Evolutionary conservation across 2,797 vertebrate genomes (phyloP).

Genomic region (Neoniphon sammara): DNA sequence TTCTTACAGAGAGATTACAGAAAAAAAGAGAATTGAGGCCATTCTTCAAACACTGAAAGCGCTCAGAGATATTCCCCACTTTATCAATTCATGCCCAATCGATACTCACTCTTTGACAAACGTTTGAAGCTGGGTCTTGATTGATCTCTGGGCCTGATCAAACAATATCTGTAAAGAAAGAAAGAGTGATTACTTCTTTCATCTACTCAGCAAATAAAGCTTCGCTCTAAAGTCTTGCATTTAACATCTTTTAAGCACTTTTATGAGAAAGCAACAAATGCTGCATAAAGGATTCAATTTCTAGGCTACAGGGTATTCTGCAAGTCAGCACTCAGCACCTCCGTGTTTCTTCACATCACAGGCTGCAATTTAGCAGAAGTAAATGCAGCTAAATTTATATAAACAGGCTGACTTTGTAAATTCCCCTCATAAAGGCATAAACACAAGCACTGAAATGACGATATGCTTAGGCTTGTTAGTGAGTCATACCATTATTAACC

Average conservation of each 20-base stretch:
- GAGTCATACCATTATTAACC: constrained; percentile 68
- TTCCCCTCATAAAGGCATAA: constrained; percentile 66
- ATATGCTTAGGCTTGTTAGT: constrained; percentile 36
- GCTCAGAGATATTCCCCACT: neutral
- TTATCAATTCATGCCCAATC: constrained; percentile 7
- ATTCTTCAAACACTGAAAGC: constrained; percentile 12
- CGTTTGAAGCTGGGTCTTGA: constrained; percentile 96
- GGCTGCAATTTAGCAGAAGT: constrained; percentile 54
- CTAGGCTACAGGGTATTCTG: constrained; percentile 10
- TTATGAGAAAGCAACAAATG: neutral
- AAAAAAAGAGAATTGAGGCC: neutral
- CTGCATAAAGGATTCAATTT: constrained; percentile 3
- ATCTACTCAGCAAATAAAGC: neutral
- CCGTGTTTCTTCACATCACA: constrained; percentile 52
- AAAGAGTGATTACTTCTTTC: constrained; percentile 12
- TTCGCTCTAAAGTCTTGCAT: neutral
- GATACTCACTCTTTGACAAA: constrained; percentile 98
- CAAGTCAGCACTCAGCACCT: constrained; percentile 48
- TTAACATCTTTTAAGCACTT: neutral
- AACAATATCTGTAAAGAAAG: constrained; percentile 91
- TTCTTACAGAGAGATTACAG: constrained; percentile 3
- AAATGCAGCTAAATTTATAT: constrained; percentile 48
- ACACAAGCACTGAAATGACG: constrained; percentile 48
- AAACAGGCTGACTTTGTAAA: constrained; percentile 64
- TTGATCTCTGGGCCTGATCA: constrained; percentile 97